Percentiles rank a stretch among this genome's conserved stretches.
phyloP scores from a whole-genome alignment of 2,113 vertebrate genomes.

The Myodes glareolus region DNA sequence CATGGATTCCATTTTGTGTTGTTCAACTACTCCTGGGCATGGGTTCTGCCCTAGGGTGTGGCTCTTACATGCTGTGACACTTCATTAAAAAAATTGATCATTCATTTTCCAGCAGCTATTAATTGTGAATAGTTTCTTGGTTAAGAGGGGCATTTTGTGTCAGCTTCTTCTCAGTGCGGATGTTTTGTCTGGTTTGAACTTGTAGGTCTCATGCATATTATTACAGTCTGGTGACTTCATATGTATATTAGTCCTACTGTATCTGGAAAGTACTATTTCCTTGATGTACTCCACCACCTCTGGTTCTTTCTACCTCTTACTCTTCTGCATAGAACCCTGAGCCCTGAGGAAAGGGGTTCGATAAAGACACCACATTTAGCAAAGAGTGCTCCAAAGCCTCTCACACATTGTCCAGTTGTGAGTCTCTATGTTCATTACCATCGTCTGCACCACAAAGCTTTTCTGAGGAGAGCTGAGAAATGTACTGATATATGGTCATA shows the following conservation, averaged over 20 bases:
- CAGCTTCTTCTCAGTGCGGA: background rate
- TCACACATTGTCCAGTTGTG: background rate
- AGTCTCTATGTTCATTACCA: background rate
- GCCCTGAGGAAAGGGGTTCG: background rate
- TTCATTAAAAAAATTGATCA: background rate
- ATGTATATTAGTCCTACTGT: background rate
- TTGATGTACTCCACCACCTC: background rate
- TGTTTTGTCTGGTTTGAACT: background rate
- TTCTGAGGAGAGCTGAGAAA: background rate
- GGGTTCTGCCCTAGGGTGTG: too few species aligned
- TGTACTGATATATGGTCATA: background rate
- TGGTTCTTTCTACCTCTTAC: background rate
- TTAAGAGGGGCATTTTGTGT: background rate
- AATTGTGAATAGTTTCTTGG: background rate
- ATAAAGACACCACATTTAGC: background rate
- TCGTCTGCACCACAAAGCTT: background rate
- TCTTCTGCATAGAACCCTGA: background rate
- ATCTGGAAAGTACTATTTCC: too few species aligned
- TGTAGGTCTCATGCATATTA: background rate
- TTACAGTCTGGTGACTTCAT: background rate
- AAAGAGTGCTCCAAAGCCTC: background rate
- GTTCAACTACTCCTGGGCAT: background rate
- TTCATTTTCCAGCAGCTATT: background rate
- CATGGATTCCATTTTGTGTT: background rate
- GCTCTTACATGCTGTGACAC: background rate